phyloP scores from a whole-genome alignment of 2,797 vertebrate species.

The Rhodeus uyekii region DNA sequence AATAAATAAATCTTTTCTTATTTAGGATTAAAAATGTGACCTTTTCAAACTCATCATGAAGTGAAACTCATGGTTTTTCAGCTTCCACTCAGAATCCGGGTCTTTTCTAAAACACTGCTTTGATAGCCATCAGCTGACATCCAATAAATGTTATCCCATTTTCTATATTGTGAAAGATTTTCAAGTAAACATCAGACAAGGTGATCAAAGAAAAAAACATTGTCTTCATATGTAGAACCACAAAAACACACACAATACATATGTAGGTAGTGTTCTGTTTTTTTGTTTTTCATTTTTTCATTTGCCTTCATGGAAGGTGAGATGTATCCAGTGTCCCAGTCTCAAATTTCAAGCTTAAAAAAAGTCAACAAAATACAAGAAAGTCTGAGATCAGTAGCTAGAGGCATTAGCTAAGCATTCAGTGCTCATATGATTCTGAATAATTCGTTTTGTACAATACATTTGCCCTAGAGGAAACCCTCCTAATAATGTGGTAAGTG shows the following conservation, averaged over 20 bases:
- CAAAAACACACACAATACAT: conserved; percentile 64
- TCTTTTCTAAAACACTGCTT: not conserved
- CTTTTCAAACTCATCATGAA: not conserved
- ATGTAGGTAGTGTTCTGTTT: conserved; percentile 72
- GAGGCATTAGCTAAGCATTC: not conserved
- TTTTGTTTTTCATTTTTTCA: no score
- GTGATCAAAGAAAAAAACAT: conserved; percentile 10
- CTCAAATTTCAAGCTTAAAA: not conserved
- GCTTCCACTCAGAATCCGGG: not conserved
- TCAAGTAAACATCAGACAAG: conserved; percentile 39
- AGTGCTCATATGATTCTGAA: not conserved
- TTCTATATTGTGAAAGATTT: not conserved
- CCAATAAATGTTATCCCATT: not conserved
- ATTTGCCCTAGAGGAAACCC: not conserved
- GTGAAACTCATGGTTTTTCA: not conserved
- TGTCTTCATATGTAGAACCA: conserved; percentile 34
- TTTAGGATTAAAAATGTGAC: not conserved
- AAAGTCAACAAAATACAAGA: not conserved
- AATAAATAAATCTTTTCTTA: not conserved
- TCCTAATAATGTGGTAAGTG: not conserved
- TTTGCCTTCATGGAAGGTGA: conserved; percentile 90
- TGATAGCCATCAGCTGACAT: not conserved
- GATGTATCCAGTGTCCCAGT: conserved; percentile 52
- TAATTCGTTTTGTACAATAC: not conserved
- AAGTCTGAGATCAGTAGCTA: not conserved